phyloP scores from a whole-genome alignment of 2,888 invertebrate species.

The Amphimallon solstitiale region DNA sequence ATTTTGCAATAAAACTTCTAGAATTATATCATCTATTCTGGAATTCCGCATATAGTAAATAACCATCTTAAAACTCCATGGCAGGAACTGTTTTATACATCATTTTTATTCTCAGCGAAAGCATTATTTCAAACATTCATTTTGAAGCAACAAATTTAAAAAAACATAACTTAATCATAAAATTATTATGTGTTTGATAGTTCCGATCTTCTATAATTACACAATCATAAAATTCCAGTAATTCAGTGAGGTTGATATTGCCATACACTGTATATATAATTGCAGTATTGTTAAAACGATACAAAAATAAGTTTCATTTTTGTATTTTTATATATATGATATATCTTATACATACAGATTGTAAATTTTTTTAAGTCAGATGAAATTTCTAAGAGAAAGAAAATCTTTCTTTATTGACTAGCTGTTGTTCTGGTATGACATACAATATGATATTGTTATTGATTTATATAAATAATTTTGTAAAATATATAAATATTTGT shows the following conservation, averaged over 20 bases:
- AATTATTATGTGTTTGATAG: too few species aligned
- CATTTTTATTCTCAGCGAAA: too few species aligned
- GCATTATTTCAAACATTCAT: too few species aligned
- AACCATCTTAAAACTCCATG: too few species aligned
- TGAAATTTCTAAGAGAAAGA: not conserved
- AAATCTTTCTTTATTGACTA: conserved; percentile 2
- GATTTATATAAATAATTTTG: conserved; percentile 18
- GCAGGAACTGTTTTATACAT: too few species aligned
- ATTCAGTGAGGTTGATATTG: conserved; percentile 1
- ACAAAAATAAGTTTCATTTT: conserved; percentile 9
- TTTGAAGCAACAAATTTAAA: too few species aligned
- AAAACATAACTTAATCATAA: too few species aligned
- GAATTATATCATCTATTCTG: too few species aligned
- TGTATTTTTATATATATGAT: conserved; percentile 10
- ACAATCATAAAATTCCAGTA: not conserved
- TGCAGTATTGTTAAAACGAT: conserved; percentile 6
- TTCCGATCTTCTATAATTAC: too few species aligned
- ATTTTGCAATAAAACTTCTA: too few species aligned
- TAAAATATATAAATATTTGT: not conserved
- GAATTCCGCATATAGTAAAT: too few species aligned
- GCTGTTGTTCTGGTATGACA: not conserved
- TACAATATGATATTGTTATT: conserved; percentile 12
- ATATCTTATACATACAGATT: conserved; percentile 1
- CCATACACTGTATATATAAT: not conserved
- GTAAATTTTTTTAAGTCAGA: not conserved